These are phyloP conservation scores for Aleiodes sp. DNA, from an alignment of 1,140 invertebrate genomes.

Conservation along the genomic window DNA sequence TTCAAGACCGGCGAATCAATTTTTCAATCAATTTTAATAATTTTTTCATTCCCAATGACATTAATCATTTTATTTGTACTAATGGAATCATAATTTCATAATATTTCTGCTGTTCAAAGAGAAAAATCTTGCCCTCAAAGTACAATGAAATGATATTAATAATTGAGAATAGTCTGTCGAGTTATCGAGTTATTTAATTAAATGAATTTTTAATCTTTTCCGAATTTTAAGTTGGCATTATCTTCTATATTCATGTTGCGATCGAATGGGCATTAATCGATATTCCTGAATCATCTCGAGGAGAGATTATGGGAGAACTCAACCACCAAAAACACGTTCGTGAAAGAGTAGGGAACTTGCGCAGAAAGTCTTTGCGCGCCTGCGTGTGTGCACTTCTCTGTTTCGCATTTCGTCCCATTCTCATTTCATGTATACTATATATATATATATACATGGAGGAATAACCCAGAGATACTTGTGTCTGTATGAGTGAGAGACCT, in stretches of 20 bases:
- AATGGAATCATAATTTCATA: background rate
- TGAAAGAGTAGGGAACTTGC: constrained; percentile 1
- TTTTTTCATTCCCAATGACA: background rate
- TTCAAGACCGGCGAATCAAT: constrained; percentile 14
- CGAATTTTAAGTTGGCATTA: too few species aligned
- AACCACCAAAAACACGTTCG: constrained; percentile 28
- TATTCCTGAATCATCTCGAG: background rate
- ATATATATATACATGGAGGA: background rate
- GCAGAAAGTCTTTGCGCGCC: constrained; percentile 26
- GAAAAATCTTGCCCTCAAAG: too few species aligned
- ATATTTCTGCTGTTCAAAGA: too few species aligned
- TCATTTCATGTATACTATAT: background rate
- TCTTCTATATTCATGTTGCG: too few species aligned
- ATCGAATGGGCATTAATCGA: background rate
- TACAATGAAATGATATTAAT: too few species aligned
- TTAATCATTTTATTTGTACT: background rate
- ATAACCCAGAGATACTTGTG: constrained; percentile 28
- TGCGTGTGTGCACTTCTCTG: constrained; percentile 31
- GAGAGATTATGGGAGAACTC: background rate
- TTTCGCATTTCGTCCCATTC: constrained; percentile 2
- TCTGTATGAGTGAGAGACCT: constrained; percentile 47
- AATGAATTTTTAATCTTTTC: too few species aligned
- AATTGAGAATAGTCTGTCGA: too few species aligned
- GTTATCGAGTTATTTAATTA: too few species aligned
- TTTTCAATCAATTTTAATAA: constrained; percentile 24